Conservation (phyloP, 2,888 invertebrate species). For the Perizoma affinitatum region DNA sequence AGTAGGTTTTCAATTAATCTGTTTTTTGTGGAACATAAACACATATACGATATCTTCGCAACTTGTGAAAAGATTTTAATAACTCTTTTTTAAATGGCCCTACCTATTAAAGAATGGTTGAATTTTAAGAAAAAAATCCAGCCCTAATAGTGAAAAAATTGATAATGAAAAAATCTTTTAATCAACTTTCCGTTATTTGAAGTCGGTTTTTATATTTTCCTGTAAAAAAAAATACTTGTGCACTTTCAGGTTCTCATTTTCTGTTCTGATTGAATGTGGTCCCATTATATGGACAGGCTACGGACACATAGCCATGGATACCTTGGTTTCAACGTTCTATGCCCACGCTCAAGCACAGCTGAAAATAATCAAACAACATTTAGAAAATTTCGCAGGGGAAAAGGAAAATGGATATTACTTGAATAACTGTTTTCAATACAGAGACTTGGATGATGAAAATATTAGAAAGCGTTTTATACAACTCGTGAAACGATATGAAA, state of each 20-base stretch:
- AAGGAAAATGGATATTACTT: neutral
- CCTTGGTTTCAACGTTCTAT: slow-evolving; percentile 48
- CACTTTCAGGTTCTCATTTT: slow-evolving; percentile 44
- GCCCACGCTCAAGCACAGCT: slow-evolving; percentile 53
- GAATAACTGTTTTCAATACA: slow-evolving; percentile 28
- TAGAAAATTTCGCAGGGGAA: slow-evolving; percentile 44
- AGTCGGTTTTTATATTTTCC: neutral
- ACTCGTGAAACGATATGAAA: slow-evolving; percentile 51
- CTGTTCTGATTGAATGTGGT: slow-evolving; percentile 41
- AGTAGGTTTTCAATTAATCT: no score
- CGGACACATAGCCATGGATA: slow-evolving; percentile 51
- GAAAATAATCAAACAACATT: slow-evolving; percentile 52
- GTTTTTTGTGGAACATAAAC: no score
- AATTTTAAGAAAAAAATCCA: no score
- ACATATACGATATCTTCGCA: no score
- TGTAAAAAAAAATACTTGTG: neutral
- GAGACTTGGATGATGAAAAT: slow-evolving; percentile 39
- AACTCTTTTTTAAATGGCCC: no score
- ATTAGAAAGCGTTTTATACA: slow-evolving; percentile 43
- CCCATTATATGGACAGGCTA: slow-evolving; percentile 45
- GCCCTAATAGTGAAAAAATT: no score
- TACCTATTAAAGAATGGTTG: no score
- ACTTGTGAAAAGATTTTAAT: no score
- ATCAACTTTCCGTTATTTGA: no score
- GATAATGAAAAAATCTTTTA: no score